phyloP scores from a whole-genome alignment of 2,797 vertebrate species.

The Hypotaenidia okinawae region DNA sequence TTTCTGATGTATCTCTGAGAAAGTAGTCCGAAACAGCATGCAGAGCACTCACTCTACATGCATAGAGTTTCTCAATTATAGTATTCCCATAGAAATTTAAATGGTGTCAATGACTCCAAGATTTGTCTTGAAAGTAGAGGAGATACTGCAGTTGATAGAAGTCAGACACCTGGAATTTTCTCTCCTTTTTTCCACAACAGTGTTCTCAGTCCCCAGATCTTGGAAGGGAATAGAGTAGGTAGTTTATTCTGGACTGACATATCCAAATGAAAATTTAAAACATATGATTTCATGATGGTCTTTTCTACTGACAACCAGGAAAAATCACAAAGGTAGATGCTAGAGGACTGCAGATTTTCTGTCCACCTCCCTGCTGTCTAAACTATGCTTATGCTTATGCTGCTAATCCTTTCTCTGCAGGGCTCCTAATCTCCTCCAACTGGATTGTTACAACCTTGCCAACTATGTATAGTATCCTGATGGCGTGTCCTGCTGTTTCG shows the following conservation, averaged over 20 bases:
- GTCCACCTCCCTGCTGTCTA: neutral
- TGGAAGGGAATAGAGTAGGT: neutral
- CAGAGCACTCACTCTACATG: neutral
- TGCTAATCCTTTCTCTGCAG: conserved; percentile 49
- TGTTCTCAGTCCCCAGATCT: neutral
- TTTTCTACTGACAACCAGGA: neutral
- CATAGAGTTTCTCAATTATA: neutral
- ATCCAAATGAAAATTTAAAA: neutral
- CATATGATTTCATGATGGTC: neutral
- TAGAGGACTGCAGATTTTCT: neutral
- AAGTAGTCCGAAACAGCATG: neutral
- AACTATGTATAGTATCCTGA: conserved; percentile 30
- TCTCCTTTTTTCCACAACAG: neutral
- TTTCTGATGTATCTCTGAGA: neutral
- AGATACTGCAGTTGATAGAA: neutral
- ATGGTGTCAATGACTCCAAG: neutral
- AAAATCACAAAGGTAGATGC: neutral
- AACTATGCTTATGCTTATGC: neutral
- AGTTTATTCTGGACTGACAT: neutral
- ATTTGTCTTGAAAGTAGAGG: neutral
- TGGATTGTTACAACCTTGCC: conserved; percentile 46
- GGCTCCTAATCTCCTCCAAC: conserved; percentile 48
- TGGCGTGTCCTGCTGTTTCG: conserved; percentile 34
- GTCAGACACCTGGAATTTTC: neutral
- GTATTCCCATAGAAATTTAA: neutral